Base-by-base conservation (phyloP, 2,797 vertebrate species). In the Rhinichthys osculus region DNA sequence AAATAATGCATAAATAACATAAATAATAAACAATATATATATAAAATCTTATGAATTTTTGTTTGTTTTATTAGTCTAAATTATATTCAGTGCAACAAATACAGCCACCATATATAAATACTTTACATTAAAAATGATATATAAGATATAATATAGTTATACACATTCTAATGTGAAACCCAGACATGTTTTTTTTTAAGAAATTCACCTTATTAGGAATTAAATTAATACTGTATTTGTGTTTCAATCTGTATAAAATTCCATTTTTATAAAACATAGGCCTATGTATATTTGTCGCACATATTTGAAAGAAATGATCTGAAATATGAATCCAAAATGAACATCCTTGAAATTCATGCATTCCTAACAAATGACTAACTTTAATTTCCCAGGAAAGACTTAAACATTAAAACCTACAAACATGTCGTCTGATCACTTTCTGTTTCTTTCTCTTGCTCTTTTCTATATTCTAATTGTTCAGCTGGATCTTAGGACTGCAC, bases 401-500 rank as follows among this genome's bases (percentile, higher is more conserved):
- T 5, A 42, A 27, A 38, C 35, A 14, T 23, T 6, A 5, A 71
- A 44, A 44, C 42, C 17, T 44, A 72, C 0, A 14, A 72, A n/a
- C 13, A 47, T 27, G 3, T 27, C 7, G 1, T 57, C 42, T 21
- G 5, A 70, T 11, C 33, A 14, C 27, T 62, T 78, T 77, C 23
- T 77, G 9, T 50, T 9, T 71, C 9, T 33, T 27, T 86, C 2
- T 72, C 27, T 59, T 1, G 21, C 27, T 74, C 27, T 54, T 14
- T 23, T 23, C 57, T 42, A n/a, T 71, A 16, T 64, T 76, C 40
- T 67, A 27, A 73, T n/a, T 47, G 14, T 85, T 76, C 27, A 81
- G 47, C 64, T 78, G 30, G 67, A 50, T 47, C 67, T 78, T 40
- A 77, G 21, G 7, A 80, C 84, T 89, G 62, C 59, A 4, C 57